Evolutionary conservation across 2,888 invertebrate genomes (phyloP).

Genomic region (Tethea ocularis): DNA sequence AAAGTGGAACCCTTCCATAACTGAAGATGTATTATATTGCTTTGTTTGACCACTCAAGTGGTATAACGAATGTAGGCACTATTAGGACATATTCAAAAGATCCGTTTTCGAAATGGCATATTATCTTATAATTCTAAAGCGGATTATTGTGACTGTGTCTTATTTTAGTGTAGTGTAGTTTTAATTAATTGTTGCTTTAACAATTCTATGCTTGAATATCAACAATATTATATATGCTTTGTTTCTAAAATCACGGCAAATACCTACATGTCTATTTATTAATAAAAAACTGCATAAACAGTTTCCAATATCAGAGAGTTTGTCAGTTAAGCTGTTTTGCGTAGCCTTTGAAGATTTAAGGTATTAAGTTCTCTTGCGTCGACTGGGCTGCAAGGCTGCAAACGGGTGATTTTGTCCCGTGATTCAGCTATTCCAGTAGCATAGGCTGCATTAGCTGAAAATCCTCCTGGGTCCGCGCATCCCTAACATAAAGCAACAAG

Average conservation of each 20-base stretch:
- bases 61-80: conserved; percentile 15
- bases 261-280: background rate
- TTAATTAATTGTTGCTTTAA: too few relatives aligned
- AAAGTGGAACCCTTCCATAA: background rate
- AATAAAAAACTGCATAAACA: background rate
- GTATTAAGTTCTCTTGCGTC: conserved; percentile 13
- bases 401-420: conserved; percentile 40
- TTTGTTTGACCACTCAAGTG: conserved; percentile 32
- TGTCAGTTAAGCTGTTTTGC: conserved; percentile 14
- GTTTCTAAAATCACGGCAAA: too few relatives aligned
- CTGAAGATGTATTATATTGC: conserved; percentile 14
- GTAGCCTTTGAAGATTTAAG: conserved; percentile 22
- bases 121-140: background rate
- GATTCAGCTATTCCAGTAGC: conserved; percentile 40
- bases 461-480: conserved; percentile 43
- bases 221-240: too few relatives aligned
- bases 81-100: background rate
- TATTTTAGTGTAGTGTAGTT: too few relatives aligned
- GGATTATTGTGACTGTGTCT: background rate
- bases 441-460: conserved; percentile 48
- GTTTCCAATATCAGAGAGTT: background rate
- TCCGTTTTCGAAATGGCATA: background rate
- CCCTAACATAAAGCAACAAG: conserved; percentile 25
- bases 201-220: too few relatives aligned
- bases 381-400: conserved; percentile 28